phyloP scores from a whole-genome alignment of 2,113 vertebrate species.

The Pao palembangensis region DNA sequence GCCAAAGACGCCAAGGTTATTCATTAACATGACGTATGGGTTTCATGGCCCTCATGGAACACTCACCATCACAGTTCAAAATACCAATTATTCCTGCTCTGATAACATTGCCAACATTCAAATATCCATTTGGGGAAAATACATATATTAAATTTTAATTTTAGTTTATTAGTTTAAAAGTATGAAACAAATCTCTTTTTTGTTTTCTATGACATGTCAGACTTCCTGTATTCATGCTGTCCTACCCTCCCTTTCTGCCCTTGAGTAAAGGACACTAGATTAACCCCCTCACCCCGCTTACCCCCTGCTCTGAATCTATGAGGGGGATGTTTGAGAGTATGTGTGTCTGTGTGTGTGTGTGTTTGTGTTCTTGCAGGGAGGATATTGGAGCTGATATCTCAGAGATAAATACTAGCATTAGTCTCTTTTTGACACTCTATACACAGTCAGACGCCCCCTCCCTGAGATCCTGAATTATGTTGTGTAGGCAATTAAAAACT shows the following conservation, averaged over 20 bases:
- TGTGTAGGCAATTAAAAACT: too few species aligned
- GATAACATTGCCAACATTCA: neutral
- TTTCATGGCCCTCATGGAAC: too few species aligned
- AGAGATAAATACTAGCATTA: slow-evolving; percentile 69
- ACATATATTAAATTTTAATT: too few species aligned
- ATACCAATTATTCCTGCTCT: neutral
- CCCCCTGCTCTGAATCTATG: slow-evolving; percentile 32
- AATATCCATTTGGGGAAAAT: neutral
- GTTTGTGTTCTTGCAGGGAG: slow-evolving; percentile 34
- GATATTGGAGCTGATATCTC: slow-evolving; percentile 66
- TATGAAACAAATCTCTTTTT: too few species aligned
- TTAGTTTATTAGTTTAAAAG: too few species aligned
- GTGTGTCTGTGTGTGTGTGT: slow-evolving; percentile 34
- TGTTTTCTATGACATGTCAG: neutral
- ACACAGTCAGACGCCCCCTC: slow-evolving; percentile 31
- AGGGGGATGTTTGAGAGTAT: slow-evolving; percentile 38
- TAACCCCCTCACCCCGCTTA: slow-evolving; percentile 64
- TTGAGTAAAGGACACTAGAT: slow-evolving; percentile 63
- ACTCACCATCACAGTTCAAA: too few species aligned
- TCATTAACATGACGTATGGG: too few species aligned
- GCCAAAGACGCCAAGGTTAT: neutral
- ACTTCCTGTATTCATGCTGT: slow-evolving; percentile 17
- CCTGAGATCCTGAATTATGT: too few species aligned
- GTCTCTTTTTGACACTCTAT: slow-evolving; percentile 66
- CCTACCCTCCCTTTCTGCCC: slow-evolving; percentile 39